Evolutionary conservation across 2,113 vertebrate genomes (phyloP).

Genomic region (Smithornis capensis): DNA sequence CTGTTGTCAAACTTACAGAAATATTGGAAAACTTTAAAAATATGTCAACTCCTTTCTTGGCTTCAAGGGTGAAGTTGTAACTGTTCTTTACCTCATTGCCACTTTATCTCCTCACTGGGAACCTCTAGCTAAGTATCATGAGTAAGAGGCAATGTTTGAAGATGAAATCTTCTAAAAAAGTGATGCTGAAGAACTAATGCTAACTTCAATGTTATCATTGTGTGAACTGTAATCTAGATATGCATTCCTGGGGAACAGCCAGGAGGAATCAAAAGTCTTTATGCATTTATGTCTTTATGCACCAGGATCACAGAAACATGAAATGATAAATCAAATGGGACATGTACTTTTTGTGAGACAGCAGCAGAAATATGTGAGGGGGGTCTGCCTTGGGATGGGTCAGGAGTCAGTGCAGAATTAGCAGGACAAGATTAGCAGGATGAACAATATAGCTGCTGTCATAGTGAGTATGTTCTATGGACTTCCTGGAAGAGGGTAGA

Average conservation of each 20-base stretch:
- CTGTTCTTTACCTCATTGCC: not conserved
- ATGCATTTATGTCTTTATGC: not conserved
- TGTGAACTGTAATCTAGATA: not conserved
- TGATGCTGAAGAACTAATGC: not conserved
- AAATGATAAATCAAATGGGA: not conserved
- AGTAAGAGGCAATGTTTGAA: not conserved
- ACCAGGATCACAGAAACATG: not conserved
- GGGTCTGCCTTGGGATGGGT: not conserved
- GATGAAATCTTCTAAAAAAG: not conserved
- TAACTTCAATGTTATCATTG: not conserved
- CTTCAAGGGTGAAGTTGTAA: not conserved
- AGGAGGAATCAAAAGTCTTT: not conserved
- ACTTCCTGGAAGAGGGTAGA: not conserved
- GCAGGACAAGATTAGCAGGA: not conserved
- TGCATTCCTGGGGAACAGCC: not conserved
- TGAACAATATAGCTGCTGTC: not conserved
- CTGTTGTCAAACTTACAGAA: not conserved
- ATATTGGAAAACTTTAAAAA: not conserved
- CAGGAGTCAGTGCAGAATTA: not conserved
- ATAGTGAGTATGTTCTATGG: not conserved
- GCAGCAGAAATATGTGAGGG: not conserved
- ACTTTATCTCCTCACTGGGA: not conserved
- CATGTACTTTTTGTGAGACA: not conserved
- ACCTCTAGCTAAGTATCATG: not conserved
- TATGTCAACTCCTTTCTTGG: not conserved